These are phyloP conservation scores for Hydractinia echinata DNA, from an alignment of 30 jellyfish, hydroid and myxozoan genomes.

Conservation along the genomic window DNA sequence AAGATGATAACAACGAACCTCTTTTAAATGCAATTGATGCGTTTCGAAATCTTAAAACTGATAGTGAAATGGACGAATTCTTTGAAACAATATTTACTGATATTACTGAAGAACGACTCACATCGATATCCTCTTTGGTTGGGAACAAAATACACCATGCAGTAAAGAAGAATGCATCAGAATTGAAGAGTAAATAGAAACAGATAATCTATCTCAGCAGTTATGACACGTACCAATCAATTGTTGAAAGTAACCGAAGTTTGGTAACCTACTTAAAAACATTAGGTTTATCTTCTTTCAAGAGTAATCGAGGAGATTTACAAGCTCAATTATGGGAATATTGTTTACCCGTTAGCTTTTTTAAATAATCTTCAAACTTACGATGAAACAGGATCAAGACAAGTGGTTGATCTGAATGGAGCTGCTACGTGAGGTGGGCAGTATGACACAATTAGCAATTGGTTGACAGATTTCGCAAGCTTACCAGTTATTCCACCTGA, in stretches of 20 bases:
- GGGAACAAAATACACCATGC: background rate
- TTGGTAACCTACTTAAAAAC: background rate
- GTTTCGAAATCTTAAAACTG: too few species aligned
- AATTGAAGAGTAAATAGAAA: background rate
- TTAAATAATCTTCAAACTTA: too few species aligned
- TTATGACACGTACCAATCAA: background rate
- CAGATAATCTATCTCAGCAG: background rate
- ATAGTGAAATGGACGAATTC: too few species aligned
- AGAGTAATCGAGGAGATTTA: background rate
- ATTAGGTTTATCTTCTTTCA: background rate
- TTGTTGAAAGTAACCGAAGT: background rate
- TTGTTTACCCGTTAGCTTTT: background rate
- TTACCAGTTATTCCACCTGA: too few species aligned
- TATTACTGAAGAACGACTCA: background rate
- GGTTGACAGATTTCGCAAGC: too few species aligned
- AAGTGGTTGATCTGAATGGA: too few species aligned
- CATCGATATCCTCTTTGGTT: background rate
- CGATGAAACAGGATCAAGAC: too few species aligned
- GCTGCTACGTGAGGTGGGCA: too few species aligned
- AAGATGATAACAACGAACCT: background rate
- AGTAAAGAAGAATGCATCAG: background rate
- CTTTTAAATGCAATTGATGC: background rate
- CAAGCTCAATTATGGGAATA: background rate
- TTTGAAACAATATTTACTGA: background rate
- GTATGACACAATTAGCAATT: too few species aligned